Conservation (phyloP, 2,797 vertebrate genomes). For the Paguma larvata region DNA sequence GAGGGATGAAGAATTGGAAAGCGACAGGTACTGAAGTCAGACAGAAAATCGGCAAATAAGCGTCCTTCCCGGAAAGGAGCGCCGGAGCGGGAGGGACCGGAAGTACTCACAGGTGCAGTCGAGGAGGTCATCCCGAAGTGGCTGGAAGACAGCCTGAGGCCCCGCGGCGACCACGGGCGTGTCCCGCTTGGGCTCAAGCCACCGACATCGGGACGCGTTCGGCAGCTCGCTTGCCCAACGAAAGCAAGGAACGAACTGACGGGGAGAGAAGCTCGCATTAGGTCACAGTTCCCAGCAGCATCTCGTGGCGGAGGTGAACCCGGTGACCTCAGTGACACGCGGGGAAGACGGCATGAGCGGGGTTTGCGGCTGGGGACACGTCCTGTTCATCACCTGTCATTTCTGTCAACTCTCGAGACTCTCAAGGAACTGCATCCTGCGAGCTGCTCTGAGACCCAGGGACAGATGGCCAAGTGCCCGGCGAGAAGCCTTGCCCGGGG, state of each 20-base stretch:
- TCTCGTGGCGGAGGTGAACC: background rate
- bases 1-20: background rate
- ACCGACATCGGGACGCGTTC: fast-evolving
- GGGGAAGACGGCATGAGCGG: background rate
- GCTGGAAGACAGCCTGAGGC: background rate
- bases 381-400: fast-evolving
- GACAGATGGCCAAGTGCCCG: background rate
- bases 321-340: background rate
- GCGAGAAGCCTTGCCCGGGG: background rate
- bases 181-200: background rate
- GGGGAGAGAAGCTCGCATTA: background rate
- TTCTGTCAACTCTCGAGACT: background rate
- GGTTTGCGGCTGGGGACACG: background rate
- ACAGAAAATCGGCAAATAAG: background rate
- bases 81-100: fast-evolving
- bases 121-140: fast-evolving
- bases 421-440: background rate
- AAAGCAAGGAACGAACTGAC: background rate
- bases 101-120: background rate
- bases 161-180: too few species aligned
- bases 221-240: too few species aligned
- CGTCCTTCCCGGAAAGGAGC: background rate
- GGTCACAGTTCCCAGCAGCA: background rate
- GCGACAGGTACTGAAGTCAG: background rate
- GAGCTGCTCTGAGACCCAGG: background rate